Evolutionary conservation across 1,140 invertebrate species (phyloP).

Genomic region (Drosophila micromelanica): DNA sequence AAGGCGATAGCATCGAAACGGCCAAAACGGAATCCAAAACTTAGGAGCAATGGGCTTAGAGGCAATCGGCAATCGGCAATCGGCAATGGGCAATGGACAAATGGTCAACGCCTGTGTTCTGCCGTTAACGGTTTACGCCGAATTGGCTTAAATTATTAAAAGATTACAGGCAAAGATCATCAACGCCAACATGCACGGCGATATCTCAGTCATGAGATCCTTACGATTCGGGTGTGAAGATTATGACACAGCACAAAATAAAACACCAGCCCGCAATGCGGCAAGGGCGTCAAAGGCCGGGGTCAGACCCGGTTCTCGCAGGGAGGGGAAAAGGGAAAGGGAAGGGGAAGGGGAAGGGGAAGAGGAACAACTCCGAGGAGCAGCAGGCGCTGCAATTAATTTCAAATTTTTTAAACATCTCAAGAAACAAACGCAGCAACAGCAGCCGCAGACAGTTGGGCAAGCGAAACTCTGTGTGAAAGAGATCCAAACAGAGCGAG

Average conservation of each 20-base stretch:
- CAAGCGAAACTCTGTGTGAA: conserved; percentile 14
- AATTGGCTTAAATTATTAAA: conserved; percentile 83
- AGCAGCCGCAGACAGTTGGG: conserved; percentile 47
- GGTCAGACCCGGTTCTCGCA: conserved; percentile 3
- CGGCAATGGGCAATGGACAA: conserved; percentile 21
- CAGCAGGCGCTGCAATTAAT: conserved; percentile 71
- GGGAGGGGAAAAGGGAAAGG: neutral
- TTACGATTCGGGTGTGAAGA: conserved; percentile 72
- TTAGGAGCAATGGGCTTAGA: conserved; percentile 4
- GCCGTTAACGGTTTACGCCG: conserved; percentile 77
- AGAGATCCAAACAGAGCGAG: conserved; percentile 21
- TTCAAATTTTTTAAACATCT: conserved; percentile 71
- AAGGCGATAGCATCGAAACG: conserved; percentile 41
- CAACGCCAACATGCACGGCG: conserved; percentile 43
- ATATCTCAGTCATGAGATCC: conserved; percentile 34
- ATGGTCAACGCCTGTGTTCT: conserved; percentile 53
- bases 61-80: conserved; percentile 31
- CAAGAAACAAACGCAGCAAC: conserved; percentile 19
- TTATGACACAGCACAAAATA: conserved; percentile 79
- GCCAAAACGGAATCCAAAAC: conserved; percentile 4
- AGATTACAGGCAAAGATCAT: conserved; percentile 78
- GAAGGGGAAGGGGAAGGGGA: neutral
- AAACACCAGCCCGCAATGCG: conserved; percentile 28
- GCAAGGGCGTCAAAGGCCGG: conserved; percentile 38
- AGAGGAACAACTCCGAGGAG: conserved; percentile 4